A percentile compares a stretch with the other conserved stretches of the same genome.
Evolutionary conservation across 2,797 vertebrate genomes (phyloP).

Genomic region (Aeoliscus strigatus): DNA sequence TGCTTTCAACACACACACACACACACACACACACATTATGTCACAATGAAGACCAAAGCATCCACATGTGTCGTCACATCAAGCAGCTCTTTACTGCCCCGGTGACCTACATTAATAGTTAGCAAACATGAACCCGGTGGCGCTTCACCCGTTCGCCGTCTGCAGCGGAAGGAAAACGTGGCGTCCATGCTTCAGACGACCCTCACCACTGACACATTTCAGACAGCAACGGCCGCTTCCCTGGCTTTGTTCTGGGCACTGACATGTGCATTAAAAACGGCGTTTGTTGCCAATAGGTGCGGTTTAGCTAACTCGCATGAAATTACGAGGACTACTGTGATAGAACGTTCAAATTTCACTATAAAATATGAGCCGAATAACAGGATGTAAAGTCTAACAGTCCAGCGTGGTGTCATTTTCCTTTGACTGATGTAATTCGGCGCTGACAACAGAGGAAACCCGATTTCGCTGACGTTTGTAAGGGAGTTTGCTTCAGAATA

Average conservation of each 20-base stretch:
- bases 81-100: slow-evolving; percentile 14
- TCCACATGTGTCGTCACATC: too few species aligned
- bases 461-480: not conserved
- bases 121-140: slow-evolving; percentile 26
- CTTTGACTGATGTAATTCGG: rapidly evolving
- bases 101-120: slow-evolving; percentile 59
- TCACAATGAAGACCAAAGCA: not conserved
- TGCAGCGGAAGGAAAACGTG: not conserved
- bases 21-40: too few species aligned
- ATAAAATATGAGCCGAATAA: slow-evolving; percentile 12
- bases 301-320: too few species aligned
- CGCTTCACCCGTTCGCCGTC: slow-evolving; percentile 11
- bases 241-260: not conserved
- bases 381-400: rapidly evolving
- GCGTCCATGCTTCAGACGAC: not conserved
- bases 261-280: not conserved
- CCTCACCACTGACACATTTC: not conserved
- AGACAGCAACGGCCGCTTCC: not conserved
- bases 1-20: too few species aligned
- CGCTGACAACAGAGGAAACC: rapidly evolving
- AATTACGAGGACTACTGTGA: too few species aligned
- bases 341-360: not conserved
- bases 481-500: not conserved
- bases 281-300: too few species aligned
- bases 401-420: rapidly evolving